Evolutionary conservation across 1,140 invertebrate genomes (phyloP).

Genomic region (Drosophila malerkotliana): DNA sequence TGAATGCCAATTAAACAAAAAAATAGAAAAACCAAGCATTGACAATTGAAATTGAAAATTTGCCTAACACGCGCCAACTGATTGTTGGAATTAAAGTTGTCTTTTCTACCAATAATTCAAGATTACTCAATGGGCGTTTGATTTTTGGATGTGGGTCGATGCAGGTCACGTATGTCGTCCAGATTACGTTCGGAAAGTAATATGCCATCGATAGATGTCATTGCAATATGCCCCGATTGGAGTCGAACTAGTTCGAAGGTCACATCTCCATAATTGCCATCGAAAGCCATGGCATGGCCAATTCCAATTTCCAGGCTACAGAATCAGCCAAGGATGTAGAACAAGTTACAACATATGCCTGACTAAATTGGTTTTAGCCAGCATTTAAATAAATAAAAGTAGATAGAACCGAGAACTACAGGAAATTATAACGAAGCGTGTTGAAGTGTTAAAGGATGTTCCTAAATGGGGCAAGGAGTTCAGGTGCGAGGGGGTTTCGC

Average conservation of each 20-base stretch:
- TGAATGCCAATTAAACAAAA: constrained; percentile 69
- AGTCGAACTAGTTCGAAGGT: constrained; percentile 23
- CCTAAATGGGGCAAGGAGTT: constrained; percentile 21
- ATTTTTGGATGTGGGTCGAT: constrained; percentile 58
- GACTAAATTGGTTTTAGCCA: not conserved
- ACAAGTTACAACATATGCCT: constrained; percentile 21
- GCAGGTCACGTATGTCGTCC: constrained; percentile 59
- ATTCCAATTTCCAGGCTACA: constrained; percentile 27
- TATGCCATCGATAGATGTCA: constrained; percentile 37
- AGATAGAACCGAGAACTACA: too few relatives aligned
- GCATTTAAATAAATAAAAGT: too few relatives aligned
- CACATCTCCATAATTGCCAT: constrained; percentile 34
- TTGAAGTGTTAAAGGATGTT: constrained; percentile 74
- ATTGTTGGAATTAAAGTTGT: constrained; percentile 67
- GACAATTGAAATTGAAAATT: constrained; percentile 62
- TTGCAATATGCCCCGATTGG: constrained; percentile 49
- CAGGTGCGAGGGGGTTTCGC: constrained; percentile 22
- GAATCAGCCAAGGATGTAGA: constrained; percentile 33
- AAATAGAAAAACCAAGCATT: constrained; percentile 20
- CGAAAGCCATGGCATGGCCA: constrained; percentile 52
- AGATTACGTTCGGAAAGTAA: constrained; percentile 55
- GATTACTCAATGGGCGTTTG: constrained; percentile 65
- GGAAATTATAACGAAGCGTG: constrained; percentile 77
- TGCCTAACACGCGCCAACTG: constrained; percentile 57
- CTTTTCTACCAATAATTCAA: constrained; percentile 9